These are phyloP conservation scores for Rhingia rostrata DNA, from an alignment of 2,888 invertebrate genomes.

Conservation along the genomic window DNA sequence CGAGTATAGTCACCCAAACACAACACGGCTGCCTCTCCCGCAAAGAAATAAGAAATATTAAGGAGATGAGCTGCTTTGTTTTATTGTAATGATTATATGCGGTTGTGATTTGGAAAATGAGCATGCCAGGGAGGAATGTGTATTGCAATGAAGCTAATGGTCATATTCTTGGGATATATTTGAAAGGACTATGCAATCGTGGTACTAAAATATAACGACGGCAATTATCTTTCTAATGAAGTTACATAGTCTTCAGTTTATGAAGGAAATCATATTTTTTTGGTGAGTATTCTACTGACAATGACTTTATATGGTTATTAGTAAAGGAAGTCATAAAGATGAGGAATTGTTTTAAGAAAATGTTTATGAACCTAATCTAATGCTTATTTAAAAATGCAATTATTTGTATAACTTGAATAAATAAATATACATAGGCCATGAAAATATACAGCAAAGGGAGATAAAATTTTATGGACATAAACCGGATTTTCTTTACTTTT, in stretches of 20 bases:
- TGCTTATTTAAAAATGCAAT: too few species aligned
- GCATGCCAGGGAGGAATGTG: background rate
- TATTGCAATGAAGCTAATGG: constrained; percentile 35
- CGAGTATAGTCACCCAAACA: too few species aligned
- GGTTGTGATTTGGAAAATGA: constrained; percentile 49
- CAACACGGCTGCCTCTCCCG: too few species aligned
- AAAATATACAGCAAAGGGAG: too few species aligned
- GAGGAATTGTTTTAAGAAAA: background rate
- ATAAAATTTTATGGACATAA: too few species aligned
- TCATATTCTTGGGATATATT: background rate
- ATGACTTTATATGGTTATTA: background rate
- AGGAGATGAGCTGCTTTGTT: constrained; percentile 33
- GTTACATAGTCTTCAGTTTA: constrained; percentile 3
- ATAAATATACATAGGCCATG: too few species aligned
- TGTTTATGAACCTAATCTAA: too few species aligned
- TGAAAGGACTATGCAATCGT: background rate
- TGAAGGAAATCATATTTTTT: constrained; percentile 3
- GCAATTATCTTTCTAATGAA: constrained; percentile 38
- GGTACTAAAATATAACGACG: constrained; percentile 7
- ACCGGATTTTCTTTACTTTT: too few species aligned
- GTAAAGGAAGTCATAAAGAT: background rate
- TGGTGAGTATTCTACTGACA: constrained; percentile 2
- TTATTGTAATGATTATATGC: constrained; percentile 52
- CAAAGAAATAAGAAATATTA: constrained; percentile 14
- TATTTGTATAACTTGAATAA: too few species aligned